Evolutionary conservation across 2,113 vertebrate genomes (phyloP).

Genomic region (Xiphorhynchus elegans): DNA sequence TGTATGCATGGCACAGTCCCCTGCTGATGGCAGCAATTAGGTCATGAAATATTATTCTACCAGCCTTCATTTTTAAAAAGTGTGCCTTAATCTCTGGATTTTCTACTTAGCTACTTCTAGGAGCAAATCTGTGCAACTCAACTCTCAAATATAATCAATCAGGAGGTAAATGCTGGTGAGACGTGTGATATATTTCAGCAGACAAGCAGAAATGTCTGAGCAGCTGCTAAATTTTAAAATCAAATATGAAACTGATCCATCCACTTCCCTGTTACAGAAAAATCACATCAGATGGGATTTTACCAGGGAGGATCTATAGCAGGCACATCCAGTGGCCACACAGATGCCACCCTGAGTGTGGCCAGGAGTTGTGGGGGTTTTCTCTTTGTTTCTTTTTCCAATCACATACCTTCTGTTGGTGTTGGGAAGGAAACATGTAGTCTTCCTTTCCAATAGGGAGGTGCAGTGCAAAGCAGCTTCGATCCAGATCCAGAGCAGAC

Average conservation of each 20-base stretch:
- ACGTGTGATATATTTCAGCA: neutral
- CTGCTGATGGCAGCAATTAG: neutral
- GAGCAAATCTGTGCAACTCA: neutral
- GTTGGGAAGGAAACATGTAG: neutral
- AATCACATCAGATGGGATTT: neutral
- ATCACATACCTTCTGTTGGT: neutral
- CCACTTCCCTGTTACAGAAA: neutral
- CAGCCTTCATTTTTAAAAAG: neutral
- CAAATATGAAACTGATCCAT: neutral
- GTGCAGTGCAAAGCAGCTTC: neutral
- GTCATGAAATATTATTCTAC: neutral
- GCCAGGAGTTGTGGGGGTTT: neutral
- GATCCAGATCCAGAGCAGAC: neutral
- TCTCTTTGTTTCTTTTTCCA: neutral
- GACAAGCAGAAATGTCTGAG: neutral
- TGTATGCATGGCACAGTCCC: neutral
- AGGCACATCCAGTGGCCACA: neutral
- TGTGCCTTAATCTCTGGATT: neutral
- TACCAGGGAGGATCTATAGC: neutral
- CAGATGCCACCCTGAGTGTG: neutral
- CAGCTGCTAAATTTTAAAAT: neutral
- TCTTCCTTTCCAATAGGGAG: neutral
- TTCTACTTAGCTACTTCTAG: slow-evolving; percentile 3
- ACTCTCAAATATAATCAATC: neutral
- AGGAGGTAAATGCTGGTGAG: neutral